These are phyloP conservation scores for Stenchaetothrips biformis DNA, from an alignment of 2,888 invertebrate species.

Conservation along the genomic window DNA sequence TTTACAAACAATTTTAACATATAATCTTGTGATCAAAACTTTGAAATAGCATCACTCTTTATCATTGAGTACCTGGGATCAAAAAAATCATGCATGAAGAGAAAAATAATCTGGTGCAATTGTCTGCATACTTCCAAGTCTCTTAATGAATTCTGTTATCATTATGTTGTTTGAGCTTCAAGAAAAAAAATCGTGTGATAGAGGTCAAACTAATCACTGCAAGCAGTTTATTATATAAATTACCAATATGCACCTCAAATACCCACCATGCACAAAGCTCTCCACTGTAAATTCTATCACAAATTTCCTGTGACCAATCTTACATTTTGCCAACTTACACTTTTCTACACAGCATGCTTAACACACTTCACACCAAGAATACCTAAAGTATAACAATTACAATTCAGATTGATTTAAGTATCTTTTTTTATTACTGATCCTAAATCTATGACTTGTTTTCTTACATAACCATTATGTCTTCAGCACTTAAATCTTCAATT, in stretches of 20 bases:
- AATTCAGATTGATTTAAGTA: neutral
- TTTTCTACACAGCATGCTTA: constrained; percentile 4
- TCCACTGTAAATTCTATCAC: neutral
- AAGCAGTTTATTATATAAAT: neutral
- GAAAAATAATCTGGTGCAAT: too few relatives aligned
- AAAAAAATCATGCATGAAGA: too few relatives aligned
- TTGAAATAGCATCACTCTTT: neutral
- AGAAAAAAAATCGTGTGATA: neutral
- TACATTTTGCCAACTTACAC: constrained; percentile 1
- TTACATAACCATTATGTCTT: neutral
- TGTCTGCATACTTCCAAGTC: neutral
- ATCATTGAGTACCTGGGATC: too few relatives aligned
- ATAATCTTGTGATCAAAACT: neutral
- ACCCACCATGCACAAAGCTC: neutral
- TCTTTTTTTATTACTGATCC: neutral
- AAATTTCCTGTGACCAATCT: constrained; percentile 2
- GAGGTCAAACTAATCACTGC: neutral
- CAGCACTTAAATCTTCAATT: neutral
- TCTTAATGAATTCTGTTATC: neutral
- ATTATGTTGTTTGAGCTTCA: neutral
- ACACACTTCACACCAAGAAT: neutral
- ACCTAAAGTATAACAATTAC: neutral
- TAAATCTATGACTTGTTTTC: constrained; percentile 10
- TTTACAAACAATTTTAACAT: neutral
- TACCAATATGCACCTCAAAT: neutral